Conservation (phyloP, 2,797 vertebrate genomes). For the Loris lydekkerianus region DNA sequence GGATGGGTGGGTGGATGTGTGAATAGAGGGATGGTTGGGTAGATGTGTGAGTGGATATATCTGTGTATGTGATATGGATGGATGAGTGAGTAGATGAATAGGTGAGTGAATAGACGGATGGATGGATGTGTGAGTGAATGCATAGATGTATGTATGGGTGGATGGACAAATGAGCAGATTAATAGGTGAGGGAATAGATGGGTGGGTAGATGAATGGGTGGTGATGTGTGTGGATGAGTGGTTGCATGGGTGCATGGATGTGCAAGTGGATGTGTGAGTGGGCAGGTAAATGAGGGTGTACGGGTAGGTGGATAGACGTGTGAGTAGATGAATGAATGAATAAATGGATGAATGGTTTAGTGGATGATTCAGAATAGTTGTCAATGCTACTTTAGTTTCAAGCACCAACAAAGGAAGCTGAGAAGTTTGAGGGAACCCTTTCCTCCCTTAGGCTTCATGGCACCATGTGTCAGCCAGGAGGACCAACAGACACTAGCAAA, state of each 20-base stretch:
- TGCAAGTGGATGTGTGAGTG: background rate
- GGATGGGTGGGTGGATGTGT: no score
- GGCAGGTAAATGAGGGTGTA: background rate
- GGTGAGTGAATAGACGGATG: background rate
- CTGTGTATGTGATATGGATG: no score
- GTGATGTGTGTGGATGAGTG: background rate
- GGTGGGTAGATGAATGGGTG: background rate
- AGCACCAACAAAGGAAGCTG: background rate
- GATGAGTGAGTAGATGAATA: background rate
- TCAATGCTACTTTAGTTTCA: background rate
- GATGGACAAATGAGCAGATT: no score
- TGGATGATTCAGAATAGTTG: background rate
- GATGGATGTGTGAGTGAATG: background rate
- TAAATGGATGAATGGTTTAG: background rate
- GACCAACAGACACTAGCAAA: background rate
- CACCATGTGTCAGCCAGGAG: background rate
- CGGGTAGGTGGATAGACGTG: no score
- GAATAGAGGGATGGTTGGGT: no score
- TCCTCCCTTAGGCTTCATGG: background rate
- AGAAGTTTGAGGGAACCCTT: background rate
- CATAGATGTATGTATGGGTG: no score
- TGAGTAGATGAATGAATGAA: no score
- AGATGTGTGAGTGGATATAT: background rate
- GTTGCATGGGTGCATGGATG: no score
- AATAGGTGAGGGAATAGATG: background rate